Conservation (phyloP, 2,113 vertebrate species). For the Microtus pennsylvanicus region DNA sequence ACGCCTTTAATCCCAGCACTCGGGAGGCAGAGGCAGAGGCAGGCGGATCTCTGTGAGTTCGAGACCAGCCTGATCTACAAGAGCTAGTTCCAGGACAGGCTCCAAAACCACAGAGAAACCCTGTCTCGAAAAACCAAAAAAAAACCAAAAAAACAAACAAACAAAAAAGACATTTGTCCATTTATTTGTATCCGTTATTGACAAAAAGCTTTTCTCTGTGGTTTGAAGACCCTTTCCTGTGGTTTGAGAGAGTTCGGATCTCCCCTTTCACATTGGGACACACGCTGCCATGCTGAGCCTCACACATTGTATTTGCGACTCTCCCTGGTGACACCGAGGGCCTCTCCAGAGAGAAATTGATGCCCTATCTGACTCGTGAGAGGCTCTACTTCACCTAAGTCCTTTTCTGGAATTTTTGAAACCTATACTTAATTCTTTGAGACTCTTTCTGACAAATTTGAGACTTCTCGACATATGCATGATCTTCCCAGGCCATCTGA, state of each 20-base stretch:
- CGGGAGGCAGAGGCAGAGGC: too few species aligned
- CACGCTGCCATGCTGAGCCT: background rate
- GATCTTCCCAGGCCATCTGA: background rate
- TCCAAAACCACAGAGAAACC: too few species aligned
- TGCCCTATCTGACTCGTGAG: background rate
- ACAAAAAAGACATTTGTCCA: background rate
- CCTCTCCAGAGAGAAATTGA: background rate
- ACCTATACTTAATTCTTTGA: background rate
- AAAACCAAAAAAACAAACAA: too few species aligned
- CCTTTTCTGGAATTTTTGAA: background rate
- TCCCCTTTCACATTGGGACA: slow-evolving; percentile 7
- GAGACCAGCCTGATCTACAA: too few species aligned
- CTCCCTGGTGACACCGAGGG: background rate
- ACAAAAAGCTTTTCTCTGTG: slow-evolving; percentile 29
- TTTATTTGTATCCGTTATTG: background rate
- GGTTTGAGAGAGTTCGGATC: background rate
- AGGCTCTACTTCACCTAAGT: background rate
- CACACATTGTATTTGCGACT: background rate
- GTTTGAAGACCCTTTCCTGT: slow-evolving; percentile 6
- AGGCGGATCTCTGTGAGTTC: too few species aligned
- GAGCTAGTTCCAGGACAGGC: too few species aligned
- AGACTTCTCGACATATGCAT: background rate
- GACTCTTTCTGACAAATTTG: slow-evolving; percentile 13
- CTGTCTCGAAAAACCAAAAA: too few species aligned
- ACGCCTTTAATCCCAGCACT: too few species aligned